A percentile compares a stretch with the other conserved stretches of the same genome.
These are phyloP conservation scores for Lasioglossum oenotherae DNA, from an alignment of 2,888 invertebrate genomes.

Conservation along the genomic window DNA sequence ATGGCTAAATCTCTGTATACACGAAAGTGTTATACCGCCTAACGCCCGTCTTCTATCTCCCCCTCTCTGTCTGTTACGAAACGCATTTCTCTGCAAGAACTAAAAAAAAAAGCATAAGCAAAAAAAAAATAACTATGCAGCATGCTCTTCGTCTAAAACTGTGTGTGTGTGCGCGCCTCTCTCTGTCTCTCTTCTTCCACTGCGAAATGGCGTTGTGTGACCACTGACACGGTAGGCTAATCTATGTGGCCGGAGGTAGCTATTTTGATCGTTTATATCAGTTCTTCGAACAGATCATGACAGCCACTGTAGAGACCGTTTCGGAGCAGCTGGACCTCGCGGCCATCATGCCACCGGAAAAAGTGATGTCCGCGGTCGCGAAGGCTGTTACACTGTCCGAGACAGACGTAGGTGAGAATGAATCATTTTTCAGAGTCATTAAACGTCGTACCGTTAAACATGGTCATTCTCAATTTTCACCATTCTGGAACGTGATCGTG, in stretches of 20 bases:
- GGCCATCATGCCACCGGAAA: conserved; percentile 92
- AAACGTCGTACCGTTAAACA: too few species aligned
- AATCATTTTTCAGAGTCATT: background rate
- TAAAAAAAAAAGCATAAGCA: background rate
- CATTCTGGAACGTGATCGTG: background rate
- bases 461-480: too few species aligned
- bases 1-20: background rate
- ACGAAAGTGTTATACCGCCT: conserved; percentile 45
- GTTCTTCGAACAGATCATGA: conserved; percentile 91
- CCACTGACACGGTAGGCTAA: conserved; percentile 80
- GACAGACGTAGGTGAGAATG: conserved; percentile 91
- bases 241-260: conserved; percentile 74
- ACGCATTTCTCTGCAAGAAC: conserved; percentile 5
- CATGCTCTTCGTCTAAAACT: conserved; percentile 71
- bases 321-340: conserved; percentile 96
- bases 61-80: conserved; percentile 8
- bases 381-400: conserved; percentile 95
- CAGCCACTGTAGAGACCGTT: conserved; percentile 97
- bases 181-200: conserved; percentile 72
- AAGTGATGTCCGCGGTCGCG: conserved; percentile 92
- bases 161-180: conserved; percentile 59
- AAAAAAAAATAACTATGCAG: conserved; percentile 53
- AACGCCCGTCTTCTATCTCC: conserved; percentile 24
- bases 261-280: conserved; percentile 83
- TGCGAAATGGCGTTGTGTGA: conserved; percentile 69